Percentiles rank a stretch among this genome's conserved stretches.
Evolutionary conservation across 2,888 invertebrate species (phyloP).

Genomic region (Trypoxylon attenuatum): DNA sequence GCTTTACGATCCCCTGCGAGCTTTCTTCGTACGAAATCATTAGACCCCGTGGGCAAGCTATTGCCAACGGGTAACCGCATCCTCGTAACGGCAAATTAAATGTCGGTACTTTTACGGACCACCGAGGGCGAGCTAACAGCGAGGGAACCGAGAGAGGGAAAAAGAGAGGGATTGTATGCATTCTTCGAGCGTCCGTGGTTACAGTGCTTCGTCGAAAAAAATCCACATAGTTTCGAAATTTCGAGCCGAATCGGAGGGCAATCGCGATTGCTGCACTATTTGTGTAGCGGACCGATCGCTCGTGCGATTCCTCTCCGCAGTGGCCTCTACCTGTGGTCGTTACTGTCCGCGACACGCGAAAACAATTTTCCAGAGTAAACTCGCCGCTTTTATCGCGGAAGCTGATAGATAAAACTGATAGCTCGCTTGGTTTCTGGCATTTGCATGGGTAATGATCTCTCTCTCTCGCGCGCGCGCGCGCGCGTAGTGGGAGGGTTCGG

Average conservation of each 20-base stretch:
- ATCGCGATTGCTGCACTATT: no score
- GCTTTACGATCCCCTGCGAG: constrained; percentile 1
- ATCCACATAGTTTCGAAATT: no score
- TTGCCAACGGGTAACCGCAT: constrained; percentile 17
- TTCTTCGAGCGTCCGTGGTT: no score
- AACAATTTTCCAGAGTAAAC: neutral
- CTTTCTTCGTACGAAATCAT: constrained; percentile 21
- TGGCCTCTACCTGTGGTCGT: no score
- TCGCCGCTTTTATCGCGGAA: neutral
- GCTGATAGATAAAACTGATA: constrained; percentile 34
- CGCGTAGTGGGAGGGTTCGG: constrained; percentile 11
- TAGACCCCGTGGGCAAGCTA: constrained; percentile 19
- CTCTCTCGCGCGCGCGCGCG: no score
- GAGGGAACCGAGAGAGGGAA: no score
- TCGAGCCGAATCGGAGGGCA: no score
- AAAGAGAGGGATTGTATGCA: no score
- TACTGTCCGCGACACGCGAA: neutral
- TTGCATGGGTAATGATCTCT: constrained; percentile 39
- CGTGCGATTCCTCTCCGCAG: neutral
- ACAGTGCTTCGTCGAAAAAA: no score
- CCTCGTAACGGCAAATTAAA: constrained; percentile 26
- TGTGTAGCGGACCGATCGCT: neutral
- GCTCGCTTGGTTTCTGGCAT: constrained; percentile 29
- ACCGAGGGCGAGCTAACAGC: constrained; percentile 3
- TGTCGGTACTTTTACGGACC: constrained; percentile 18